These are phyloP conservation scores for Armadillidium nasatum DNA, from an alignment of 1,140 invertebrate species.

Conservation along the genomic window DNA sequence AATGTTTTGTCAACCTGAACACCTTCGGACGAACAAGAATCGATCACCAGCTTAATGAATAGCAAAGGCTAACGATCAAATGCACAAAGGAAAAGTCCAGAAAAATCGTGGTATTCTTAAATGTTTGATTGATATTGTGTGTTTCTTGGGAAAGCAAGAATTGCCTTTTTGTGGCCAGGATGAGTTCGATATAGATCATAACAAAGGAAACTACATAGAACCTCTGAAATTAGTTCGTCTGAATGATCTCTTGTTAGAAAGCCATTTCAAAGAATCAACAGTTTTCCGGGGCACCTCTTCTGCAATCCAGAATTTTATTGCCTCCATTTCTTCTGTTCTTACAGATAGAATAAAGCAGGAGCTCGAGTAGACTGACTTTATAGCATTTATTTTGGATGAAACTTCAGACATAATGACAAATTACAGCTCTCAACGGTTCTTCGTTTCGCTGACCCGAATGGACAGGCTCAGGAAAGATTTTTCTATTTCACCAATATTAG, in stretches of 20 bases:
- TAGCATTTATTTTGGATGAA: conserved; percentile 31
- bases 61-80: neutral
- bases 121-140: neutral
- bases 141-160: neutral
- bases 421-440: conserved; percentile 32
- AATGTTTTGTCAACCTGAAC: neutral
- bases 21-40: neutral
- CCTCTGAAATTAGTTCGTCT: neutral
- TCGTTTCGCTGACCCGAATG: conserved; percentile 13
- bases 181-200: conserved; percentile 2
- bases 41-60: neutral
- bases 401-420: conserved; percentile 29
- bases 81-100: neutral
- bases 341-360: conserved; percentile 22
- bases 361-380: too few relatives aligned
- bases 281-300: conserved; percentile 3
- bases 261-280: conserved; percentile 29
- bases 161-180: conserved; percentile 14
- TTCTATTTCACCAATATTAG: conserved; percentile 21
- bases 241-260: conserved; percentile 12
- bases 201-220: conserved; percentile 23
- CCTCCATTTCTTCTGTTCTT: conserved; percentile 20
- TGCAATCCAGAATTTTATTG: conserved; percentile 39
- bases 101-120: neutral
- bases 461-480: conserved; percentile 35